Base-by-base conservation (phyloP, 2,797 vertebrate genomes). In the Uromys caudimaculatus region DNA sequence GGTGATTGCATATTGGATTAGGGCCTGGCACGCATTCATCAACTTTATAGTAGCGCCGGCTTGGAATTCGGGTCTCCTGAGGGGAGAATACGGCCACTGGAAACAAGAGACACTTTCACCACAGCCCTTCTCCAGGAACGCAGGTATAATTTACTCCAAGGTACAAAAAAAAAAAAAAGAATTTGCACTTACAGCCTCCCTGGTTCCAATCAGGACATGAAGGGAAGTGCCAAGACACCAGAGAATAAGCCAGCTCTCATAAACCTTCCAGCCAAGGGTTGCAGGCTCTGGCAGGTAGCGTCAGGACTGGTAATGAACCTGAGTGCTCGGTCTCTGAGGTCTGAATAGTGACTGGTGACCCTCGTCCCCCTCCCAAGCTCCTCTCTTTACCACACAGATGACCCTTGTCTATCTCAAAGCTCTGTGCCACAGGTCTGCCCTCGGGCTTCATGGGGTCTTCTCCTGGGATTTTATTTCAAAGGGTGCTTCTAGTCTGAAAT, bases 121-220 rank as follows among this genome's bases (percentile, higher is more conserved):
- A n/a, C 93, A 67, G 97, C 97, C 97, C 97, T 95, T 82, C 98
- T 97, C 97, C 94, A 88, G 92, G 96, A 98, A 97, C 91, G 93
- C 97, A 97, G 97, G 96, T 95, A 97, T 95, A 96, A 98, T 97
- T 97, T 97, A 97, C 97, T 97, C 97, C 91, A 97, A 97, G 98
- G 97, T 97, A 97, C 97, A 97, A 93, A 97, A 97, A 96, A n/a
- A 69, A 29, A 29, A 67, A 35, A 16, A 69, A 69, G 35, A 96
- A 92, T 95, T 97, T 97, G 98, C 97, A 93, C 98, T 98, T 94
- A 95, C 89, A 97, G 97, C 94, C 95, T 97, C 97, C 97, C 96
- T 97, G 97, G 97, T 98, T 98, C 98, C 97, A 97, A 97, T 97
- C 97, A 97, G 95, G 96, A 97, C 97, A 95, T 90, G 97, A 94